phyloP scores from a whole-genome alignment of 2,113 vertebrate genomes.

The Oncorhynchus gorbuscha region DNA sequence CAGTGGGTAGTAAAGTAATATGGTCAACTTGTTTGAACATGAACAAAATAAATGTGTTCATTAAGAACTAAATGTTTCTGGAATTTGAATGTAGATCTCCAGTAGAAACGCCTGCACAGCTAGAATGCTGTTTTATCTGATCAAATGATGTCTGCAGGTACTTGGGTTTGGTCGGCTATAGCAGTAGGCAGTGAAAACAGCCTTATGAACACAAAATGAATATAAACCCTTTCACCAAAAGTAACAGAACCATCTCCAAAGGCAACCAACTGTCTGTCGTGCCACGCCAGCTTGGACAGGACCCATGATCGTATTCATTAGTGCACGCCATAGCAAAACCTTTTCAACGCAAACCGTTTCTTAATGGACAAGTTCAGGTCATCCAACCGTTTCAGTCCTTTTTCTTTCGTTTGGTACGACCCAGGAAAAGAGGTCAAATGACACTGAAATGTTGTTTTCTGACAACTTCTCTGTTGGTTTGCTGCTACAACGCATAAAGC shows the following conservation, averaged over 20 bases:
- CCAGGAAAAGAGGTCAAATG: no score
- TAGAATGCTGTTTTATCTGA: neutral
- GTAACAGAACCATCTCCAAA: conserved; percentile 12
- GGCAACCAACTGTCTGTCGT: neutral
- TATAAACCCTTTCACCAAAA: conserved; percentile 10
- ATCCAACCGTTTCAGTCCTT: no score
- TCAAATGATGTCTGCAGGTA: neutral
- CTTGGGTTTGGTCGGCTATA: conserved; percentile 7
- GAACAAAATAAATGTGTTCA: no score
- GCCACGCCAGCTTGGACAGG: neutral
- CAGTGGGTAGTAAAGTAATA: neutral
- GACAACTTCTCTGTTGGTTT: no score
- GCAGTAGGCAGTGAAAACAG: neutral
- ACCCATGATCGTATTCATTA: no score
- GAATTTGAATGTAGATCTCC: neutral
- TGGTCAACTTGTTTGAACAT: neutral
- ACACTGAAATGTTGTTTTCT: no score
- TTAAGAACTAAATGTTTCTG: neutral
- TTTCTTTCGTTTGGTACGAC: no score
- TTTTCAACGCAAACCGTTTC: no score
- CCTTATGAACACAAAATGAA: conserved; percentile 26
- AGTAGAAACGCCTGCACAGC: neutral
- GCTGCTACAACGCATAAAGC: no score
- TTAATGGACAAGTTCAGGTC: no score
- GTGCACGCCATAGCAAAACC: no score